phyloP scores from a whole-genome alignment of 2,113 vertebrate species.

The Monopterus albus region DNA sequence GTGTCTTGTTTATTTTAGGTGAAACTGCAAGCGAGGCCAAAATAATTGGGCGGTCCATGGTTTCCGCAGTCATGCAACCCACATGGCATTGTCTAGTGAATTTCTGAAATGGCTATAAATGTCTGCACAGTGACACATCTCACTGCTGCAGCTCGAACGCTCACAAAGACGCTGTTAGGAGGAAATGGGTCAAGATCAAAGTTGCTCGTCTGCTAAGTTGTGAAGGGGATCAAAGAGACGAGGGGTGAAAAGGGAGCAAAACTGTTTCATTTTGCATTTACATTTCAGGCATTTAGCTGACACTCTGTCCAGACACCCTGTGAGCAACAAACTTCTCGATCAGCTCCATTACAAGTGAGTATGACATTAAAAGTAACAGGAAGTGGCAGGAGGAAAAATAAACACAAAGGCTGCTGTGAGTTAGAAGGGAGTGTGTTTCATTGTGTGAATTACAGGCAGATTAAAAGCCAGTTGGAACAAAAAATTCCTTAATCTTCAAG shows the following conservation, averaged over 20 bases:
- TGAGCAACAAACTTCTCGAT: constrained; percentile 14
- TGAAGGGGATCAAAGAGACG: constrained; percentile 62
- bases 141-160: constrained; percentile 2
- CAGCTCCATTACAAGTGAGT: constrained; percentile 22
- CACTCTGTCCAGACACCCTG: constrained; percentile 38
- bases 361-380: constrained; percentile 5
- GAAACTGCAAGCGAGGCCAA: constrained; percentile 47
- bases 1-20: constrained; percentile 74
- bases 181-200: constrained; percentile 80
- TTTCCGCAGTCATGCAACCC: constrained; percentile 42
- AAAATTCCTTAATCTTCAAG: constrained; percentile 18
- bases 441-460: constrained; percentile 11
- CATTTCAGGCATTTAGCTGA: constrained; percentile 48
- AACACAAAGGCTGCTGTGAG: constrained; percentile 40
- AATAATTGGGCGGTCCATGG: constrained; percentile 68
- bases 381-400: constrained; percentile 48
- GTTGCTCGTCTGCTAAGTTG: constrained; percentile 52
- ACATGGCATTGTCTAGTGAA: constrained; percentile 65
- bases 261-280: constrained; percentile 47
- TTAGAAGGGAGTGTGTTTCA: constrained; percentile 29
- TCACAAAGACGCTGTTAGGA: constrained; percentile 58
- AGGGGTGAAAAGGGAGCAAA: constrained; percentile 38
- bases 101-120: constrained; percentile 60
- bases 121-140: constrained; percentile 63
- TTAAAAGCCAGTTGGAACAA: constrained; percentile 36